Evolutionary conservation across 2,888 invertebrate species (phyloP), one percentile per base, ranked within the genome.

Genomic region (Drosophila gaucha): DNA sequence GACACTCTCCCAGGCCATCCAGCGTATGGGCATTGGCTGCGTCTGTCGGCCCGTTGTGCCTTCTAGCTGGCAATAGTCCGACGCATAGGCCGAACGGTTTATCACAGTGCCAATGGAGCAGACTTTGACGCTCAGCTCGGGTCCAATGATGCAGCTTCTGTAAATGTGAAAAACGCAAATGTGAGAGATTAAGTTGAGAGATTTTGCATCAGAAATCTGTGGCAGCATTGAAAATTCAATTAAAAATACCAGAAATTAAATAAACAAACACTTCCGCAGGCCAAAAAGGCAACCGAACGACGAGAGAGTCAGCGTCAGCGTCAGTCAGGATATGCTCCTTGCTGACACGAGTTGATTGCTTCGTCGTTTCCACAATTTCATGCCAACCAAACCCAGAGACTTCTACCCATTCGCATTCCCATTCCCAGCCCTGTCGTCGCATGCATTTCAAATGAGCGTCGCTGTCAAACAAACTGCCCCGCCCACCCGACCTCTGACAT

Each of bases 1-100:
- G 73, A 96, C 94, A 89, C 95, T 95, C 91, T 97, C 96, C 96
- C 96, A 96, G 20, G 96, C 95, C 96, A 97, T 96, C 96, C 96
- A 97, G 83, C 97, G 93, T 78, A 97, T 94, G 18, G 97, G 97
- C 82, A 97, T 92, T 24, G 94, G 93, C 75, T 92, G 92, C 35
- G 91, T 90, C 79, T 92, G 91, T 67, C 92, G 89, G 60, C 94
- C 94, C 70, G 94, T 93, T 63, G 94, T 93, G 60, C 95, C 95
- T 85, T 95, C 95, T 77, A 96, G 93, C 89, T 94, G 94, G 92
- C 95, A 96, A 91, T 97, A 97, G 92, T 97, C 97, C 57, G 94
- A 93, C 47, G 93, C 93, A 91, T 96, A 96, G 67, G 94, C 93
- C 83, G 93, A 93, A 78, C 95, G 93, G 85, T 95, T 95, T 91